Percentiles rank a stretch among this genome's conserved stretches.
These are phyloP conservation scores for Poeciliopsis paucimaculata DNA, from an alignment of 2,797 vertebrate genomes.

Conservation along the genomic window DNA sequence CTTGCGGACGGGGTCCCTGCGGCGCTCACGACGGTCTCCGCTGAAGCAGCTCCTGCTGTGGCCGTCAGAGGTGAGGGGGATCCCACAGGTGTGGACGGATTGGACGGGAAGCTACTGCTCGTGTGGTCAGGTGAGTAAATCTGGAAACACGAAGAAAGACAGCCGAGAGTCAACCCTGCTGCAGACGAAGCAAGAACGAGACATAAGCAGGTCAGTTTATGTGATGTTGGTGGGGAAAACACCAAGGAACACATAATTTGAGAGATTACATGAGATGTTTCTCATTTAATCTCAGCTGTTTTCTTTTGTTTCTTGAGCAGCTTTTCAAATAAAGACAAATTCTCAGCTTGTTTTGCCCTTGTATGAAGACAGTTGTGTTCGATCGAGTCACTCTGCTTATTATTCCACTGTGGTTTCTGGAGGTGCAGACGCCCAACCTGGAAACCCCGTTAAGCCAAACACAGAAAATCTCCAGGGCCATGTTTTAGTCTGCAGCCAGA, in stretches of 20 bases:
- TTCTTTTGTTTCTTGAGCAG: background rate
- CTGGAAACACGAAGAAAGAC: constrained; percentile 68
- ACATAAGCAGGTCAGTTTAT: background rate
- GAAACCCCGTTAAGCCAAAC: constrained; percentile 49
- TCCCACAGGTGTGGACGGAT: constrained; percentile 96
- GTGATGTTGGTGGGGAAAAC: background rate
- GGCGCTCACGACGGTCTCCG: constrained; percentile 74
- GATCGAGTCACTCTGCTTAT: constrained; percentile 18
- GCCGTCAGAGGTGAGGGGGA: constrained; percentile 95
- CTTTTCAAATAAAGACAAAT: background rate
- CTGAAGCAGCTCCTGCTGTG: constrained; percentile 78
- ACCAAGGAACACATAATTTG: background rate
- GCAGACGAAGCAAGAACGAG: constrained; percentile 10
- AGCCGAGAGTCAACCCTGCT: constrained; percentile 31
- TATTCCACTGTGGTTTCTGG: constrained; percentile 37
- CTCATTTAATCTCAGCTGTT: background rate
- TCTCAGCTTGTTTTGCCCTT: constrained; percentile 11
- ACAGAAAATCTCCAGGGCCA: constrained; percentile 44
- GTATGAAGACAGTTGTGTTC: constrained; percentile 4
- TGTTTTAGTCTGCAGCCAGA: constrained; percentile 33
- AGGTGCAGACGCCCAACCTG: constrained; percentile 40
- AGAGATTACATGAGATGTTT: background rate
- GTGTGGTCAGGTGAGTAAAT: constrained; percentile 99
- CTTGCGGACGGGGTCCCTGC: constrained; percentile 71
- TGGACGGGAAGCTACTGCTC: constrained; percentile 99